Conservation (phyloP, 2,797 vertebrate genomes). For the Hipposideros larvatus region DNA sequence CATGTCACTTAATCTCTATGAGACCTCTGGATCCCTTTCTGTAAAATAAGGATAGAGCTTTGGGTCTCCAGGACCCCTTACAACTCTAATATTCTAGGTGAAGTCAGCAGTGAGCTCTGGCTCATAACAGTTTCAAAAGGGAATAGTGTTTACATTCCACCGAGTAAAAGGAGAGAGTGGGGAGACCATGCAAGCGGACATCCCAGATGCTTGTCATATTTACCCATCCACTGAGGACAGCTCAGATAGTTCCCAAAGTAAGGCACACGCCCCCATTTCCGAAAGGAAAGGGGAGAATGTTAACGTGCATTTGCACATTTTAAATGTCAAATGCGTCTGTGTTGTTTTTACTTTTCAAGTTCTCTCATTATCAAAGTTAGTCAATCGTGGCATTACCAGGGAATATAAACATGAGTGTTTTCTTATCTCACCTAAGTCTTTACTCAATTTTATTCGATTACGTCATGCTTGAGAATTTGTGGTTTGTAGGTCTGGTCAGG, state of each 20-base stretch:
- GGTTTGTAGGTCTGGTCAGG: not conserved
- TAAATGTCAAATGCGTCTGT: not conserved
- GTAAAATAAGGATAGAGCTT: not conserved
- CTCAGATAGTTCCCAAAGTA: not conserved
- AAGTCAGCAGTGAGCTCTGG: not conserved
- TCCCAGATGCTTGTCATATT: not conserved
- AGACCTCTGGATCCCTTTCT: not conserved
- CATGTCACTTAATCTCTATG: conserved; percentile 3
- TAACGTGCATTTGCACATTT: not conserved
- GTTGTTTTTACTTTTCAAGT: not conserved
- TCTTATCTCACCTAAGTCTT: conserved; percentile 12
- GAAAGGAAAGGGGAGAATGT: not conserved
- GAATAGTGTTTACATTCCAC: not conserved
- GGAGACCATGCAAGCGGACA: not conserved
- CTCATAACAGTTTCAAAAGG: not conserved
- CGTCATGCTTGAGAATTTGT: not conserved
- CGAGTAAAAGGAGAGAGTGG: not conserved
- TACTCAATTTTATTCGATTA: conserved; percentile 22
- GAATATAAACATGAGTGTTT: conserved; percentile 31
- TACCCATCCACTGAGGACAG: not conserved
- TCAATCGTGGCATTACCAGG: not conserved
- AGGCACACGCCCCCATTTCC: not conserved
- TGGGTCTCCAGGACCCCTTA: not conserved
- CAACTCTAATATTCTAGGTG: not conserved
- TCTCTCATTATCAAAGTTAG: not conserved